Evolutionary conservation across 1,140 invertebrate species (phyloP).

Genomic region (Pteromalus puparum): DNA sequence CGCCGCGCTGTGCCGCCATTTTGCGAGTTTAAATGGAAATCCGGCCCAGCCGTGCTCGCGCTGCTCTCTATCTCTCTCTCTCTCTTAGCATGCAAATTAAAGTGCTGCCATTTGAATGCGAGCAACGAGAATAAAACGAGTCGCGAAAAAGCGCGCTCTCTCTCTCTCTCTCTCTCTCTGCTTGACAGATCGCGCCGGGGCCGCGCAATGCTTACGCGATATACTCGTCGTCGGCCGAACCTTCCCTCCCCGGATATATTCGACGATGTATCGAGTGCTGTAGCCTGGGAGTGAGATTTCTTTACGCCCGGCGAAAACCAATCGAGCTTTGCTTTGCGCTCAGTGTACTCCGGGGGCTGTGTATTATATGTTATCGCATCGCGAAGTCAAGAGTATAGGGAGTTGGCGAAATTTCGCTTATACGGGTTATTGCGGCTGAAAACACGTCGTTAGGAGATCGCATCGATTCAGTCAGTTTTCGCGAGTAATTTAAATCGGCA

Average conservation of each 20-base stretch:
- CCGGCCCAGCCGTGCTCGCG: conserved; percentile 63
- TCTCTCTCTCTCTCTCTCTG: conserved; percentile 32
- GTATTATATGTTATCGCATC: neutral
- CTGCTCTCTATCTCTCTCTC: too few relatives aligned
- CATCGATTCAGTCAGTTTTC: too few relatives aligned
- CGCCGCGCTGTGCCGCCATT: conserved; percentile 71
- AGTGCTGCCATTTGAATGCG: conserved; percentile 74
- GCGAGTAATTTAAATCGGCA: too few relatives aligned
- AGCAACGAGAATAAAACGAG: conserved; percentile 72
- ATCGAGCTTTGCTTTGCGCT: neutral
- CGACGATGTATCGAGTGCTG: conserved; percentile 1
- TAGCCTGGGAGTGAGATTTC: neutral
- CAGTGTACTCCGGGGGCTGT: neutral
- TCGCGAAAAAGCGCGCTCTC: conserved; percentile 55
- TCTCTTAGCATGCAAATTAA: conserved; percentile 77
- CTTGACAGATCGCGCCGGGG: conserved; percentile 65
- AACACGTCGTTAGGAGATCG: too few relatives aligned
- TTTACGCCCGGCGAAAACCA: neutral
- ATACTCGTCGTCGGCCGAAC: neutral
- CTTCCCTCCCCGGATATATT: neutral
- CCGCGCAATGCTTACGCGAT: neutral
- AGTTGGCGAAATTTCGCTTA: neutral
- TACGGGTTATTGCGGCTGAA: too few relatives aligned
- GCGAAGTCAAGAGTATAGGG: neutral
- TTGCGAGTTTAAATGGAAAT: conserved; percentile 76